phyloP scores from a whole-genome alignment of 53 echinoderm and acorn worm genomes.

The Holothuria scabra region DNA sequence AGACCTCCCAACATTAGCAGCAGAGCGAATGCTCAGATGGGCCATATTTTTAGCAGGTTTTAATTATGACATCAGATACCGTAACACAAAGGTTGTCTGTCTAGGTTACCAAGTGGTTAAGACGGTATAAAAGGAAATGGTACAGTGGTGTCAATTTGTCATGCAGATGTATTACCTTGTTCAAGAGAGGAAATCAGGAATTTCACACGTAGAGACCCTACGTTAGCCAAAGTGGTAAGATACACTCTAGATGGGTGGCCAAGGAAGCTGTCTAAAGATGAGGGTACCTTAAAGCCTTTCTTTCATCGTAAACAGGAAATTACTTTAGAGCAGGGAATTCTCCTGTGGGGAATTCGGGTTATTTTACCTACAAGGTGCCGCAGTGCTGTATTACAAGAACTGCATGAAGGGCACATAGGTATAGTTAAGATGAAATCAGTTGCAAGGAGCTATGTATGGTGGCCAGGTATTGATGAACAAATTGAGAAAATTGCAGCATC shows the following conservation, averaged over 20 bases:
- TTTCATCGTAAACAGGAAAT: constrained; percentile 30
- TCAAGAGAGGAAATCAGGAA: constrained; percentile 19
- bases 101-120: constrained; percentile 28
- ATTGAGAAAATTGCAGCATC: constrained; percentile 39
- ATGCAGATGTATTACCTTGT: constrained; percentile 27
- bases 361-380: constrained; percentile 46
- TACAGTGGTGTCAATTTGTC: constrained; percentile 10
- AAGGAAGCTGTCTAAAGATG: constrained; percentile 22
- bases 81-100: constrained; percentile 58
- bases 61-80: constrained; percentile 61
- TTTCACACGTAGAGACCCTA: constrained; percentile 22
- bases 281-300: constrained; percentile 48
- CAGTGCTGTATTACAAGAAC: constrained; percentile 6
- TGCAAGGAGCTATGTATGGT: constrained; percentile 52
- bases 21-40: constrained; percentile 64
- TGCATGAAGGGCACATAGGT: constrained; percentile 45
- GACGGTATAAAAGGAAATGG: not conserved
- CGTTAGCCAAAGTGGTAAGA: constrained; percentile 30
- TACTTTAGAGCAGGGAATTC: constrained; percentile 48
- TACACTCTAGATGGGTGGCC: constrained; percentile 47
- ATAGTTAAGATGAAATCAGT: constrained; percentile 57
- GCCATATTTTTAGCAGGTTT: constrained; percentile 58
- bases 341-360: constrained; percentile 52
- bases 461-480: constrained; percentile 57
- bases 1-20: constrained; percentile 50